phyloP scores from a whole-genome alignment of 1,140 invertebrate genomes.

The Maniola jurtina region DNA sequence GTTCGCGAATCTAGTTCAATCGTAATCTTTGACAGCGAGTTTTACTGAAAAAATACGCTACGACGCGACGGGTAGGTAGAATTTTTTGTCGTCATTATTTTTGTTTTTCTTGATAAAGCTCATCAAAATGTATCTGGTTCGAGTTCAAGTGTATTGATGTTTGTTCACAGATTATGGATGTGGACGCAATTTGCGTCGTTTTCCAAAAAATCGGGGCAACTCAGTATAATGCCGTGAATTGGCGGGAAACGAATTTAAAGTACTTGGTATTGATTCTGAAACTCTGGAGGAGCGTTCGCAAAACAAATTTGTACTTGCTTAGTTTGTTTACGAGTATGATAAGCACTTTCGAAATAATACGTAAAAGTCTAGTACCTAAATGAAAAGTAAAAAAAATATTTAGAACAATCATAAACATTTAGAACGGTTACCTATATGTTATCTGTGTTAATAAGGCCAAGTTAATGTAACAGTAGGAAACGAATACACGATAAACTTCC shows the following conservation, averaged over 20 bases:
- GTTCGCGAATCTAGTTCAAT: constrained; percentile 9
- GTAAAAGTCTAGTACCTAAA: too few relatives aligned
- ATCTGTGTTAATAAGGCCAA: constrained; percentile 46
- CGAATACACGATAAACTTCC: constrained; percentile 53
- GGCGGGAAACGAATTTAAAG: neutral
- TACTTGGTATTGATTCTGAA: neutral
- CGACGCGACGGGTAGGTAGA: neutral
- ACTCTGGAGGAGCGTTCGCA: neutral
- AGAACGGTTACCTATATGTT: constrained; percentile 8
- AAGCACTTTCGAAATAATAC: neutral
- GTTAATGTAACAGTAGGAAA: constrained; percentile 72
- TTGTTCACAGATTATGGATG: constrained; percentile 44
- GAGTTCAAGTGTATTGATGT: constrained; percentile 54
- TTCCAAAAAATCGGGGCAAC: constrained; percentile 44
- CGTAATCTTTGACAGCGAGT: neutral
- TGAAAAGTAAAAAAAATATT: neutral
- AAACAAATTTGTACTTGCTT: neutral
- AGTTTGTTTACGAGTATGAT: too few relatives aligned
- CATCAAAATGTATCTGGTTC: constrained; percentile 67
- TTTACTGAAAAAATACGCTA: neutral
- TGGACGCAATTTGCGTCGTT: constrained; percentile 34
- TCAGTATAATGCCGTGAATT: constrained; percentile 26
- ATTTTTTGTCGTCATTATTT: constrained; percentile 7
- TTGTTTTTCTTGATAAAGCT: constrained; percentile 29
- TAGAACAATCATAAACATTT: neutral